Base-by-base conservation (phyloP, 2,888 invertebrate species). In the Tholera decimalis region DNA sequence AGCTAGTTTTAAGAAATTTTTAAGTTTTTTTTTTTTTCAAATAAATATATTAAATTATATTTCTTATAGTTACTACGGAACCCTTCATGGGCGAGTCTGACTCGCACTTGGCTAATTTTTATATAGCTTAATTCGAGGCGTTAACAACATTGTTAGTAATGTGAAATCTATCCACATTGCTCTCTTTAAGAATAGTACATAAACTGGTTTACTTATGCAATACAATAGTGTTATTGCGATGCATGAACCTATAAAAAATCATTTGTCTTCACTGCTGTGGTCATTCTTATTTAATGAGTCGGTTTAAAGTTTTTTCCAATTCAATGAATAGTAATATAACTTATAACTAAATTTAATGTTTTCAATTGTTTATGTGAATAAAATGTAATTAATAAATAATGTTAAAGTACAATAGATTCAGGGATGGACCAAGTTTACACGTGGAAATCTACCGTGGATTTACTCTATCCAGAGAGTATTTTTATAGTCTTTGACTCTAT, bases 361-460 rank as follows among this genome's bases (percentile, higher is more conserved):
- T 53, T 53, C n/a, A 22, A 59, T 55, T 55, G 39, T 39, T 35
- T 5, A 50, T 13, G 3, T 30, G 30, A 30, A 30, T 30, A 2
- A 30, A 30, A 30, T n/a, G n/a, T n/a, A 30, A 30, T 30, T 6
- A 30, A 9, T 6, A 30, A 9, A 24, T 54, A 9, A 20, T 15
- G 1, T n/a, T n/a, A n/a, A 37, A 26, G 13, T 13, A 18, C 22
- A 8, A 18, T 11, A 11, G 1, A 20, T n/a, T 56, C 11, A 30
- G 18, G 11, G 1, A 26, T 54, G 1, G 8, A 11, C 0, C 0
- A 3, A 49, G 0, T 50, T 24, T 15, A 11, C 35, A 28, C 6
- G 26, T n/a, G 35, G 20, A 11, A 1, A 11, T 24, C 20, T 28
- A 3, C 26, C 2, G 15, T 5, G 15, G 8, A 18, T 26, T 5